Evolutionary conservation across 2,113 vertebrate species (phyloP).

Genomic region (Dicentrarchus labrax): DNA sequence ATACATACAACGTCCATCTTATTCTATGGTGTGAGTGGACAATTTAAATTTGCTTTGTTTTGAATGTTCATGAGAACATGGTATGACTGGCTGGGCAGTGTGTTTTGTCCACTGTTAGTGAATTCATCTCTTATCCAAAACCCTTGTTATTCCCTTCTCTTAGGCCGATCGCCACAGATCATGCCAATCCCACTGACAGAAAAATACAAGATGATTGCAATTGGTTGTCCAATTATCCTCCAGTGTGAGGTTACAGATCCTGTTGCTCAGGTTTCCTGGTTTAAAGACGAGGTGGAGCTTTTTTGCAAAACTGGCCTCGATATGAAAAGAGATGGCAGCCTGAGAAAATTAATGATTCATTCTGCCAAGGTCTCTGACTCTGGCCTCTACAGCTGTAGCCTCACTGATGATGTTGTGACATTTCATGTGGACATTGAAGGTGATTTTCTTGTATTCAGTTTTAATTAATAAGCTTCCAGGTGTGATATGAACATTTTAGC

Average conservation of each 20-base stretch:
- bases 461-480: slow-evolving; percentile 14
- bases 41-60: background rate
- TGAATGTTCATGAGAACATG: slow-evolving; percentile 32
- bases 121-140: slow-evolving; percentile 50
- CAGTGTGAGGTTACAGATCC: slow-evolving; percentile 87
- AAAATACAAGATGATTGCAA: slow-evolving; percentile 72
- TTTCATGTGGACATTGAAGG: slow-evolving; percentile 91
- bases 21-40: slow-evolving; percentile 33
- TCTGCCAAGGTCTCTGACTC: slow-evolving; percentile 86
- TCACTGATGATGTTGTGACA: slow-evolving; percentile 86
- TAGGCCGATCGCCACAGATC: slow-evolving; percentile 80
- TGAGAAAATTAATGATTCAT: slow-evolving; percentile 86
- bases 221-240: slow-evolving; percentile 85
- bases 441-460: slow-evolving; percentile 75
- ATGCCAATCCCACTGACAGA: slow-evolving; percentile 77
- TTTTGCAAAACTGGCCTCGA: slow-evolving; percentile 84
- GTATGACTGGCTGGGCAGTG: slow-evolving; percentile 1
- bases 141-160: slow-evolving; percentile 61
- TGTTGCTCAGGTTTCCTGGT: slow-evolving; percentile 88
- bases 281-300: slow-evolving; percentile 91
- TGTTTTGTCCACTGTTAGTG: slow-evolving; percentile 10
- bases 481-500: slow-evolving; percentile 4
- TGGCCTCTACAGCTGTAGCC: slow-evolving; percentile 90
- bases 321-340: slow-evolving; percentile 86
- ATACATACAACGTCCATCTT: slow-evolving; percentile 25